Conservation (phyloP, 2,113 vertebrate species). For the Scopus umbretta region DNA sequence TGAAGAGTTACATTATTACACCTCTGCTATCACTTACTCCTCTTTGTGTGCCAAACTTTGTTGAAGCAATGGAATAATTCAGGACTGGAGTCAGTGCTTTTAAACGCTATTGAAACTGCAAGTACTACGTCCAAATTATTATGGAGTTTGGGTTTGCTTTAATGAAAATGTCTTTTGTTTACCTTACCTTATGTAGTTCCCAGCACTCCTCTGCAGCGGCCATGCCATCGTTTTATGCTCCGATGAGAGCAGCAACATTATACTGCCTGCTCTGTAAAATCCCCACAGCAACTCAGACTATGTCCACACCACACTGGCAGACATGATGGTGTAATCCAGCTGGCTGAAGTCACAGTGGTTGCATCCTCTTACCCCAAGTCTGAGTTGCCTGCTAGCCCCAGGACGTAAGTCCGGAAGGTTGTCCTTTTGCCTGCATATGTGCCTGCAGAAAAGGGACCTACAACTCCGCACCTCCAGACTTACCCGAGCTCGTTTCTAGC, state of each 20-base stretch:
- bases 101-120: neutral
- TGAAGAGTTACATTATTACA: neutral
- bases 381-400: neutral
- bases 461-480: accelerated
- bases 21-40: neutral
- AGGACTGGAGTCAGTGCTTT: neutral
- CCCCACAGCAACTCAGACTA: neutral
- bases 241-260: neutral
- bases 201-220: neutral
- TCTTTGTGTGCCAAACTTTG: neutral
- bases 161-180: neutral
- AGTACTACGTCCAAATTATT: neutral
- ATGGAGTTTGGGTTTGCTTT: neutral
- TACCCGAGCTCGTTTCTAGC: neutral
- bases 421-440: neutral
- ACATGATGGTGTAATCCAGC: neutral
- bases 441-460: neutral
- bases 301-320: accelerated
- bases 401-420: neutral
- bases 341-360: neutral
- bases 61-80: neutral
- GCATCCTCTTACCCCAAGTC: neutral
- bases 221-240: neutral
- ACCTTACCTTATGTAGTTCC: neutral
- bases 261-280: neutral